These are phyloP conservation scores for Trichacis sp. DNA, from an alignment of 2,888 invertebrate genomes.

Conservation along the genomic window DNA sequence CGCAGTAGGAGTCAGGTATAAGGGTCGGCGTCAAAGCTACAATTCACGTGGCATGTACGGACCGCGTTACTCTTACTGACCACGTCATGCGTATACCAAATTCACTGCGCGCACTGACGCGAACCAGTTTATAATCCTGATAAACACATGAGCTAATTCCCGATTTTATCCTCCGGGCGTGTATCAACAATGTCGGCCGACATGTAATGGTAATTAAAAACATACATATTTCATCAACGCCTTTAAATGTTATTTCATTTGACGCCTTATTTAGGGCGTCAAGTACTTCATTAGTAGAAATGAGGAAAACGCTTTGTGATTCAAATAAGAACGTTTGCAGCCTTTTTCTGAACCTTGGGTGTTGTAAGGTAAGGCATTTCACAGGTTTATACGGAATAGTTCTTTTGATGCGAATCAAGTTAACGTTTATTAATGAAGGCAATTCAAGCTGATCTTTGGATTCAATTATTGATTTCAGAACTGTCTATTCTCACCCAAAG, in stretches of 20 bases:
- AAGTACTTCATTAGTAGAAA: neutral
- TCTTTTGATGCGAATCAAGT: too few species aligned
- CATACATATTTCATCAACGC: neutral
- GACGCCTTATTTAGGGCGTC: neutral
- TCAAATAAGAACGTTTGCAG: too few species aligned
- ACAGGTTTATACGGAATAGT: too few species aligned
- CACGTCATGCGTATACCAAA: slow-evolving; percentile 41
- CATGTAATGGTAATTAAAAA: slow-evolving; percentile 8
- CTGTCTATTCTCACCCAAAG: too few species aligned
- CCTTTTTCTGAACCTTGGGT: too few species aligned
- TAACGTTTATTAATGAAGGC: too few species aligned
- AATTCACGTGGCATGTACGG: slow-evolving; percentile 54
- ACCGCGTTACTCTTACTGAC: slow-evolving; percentile 53
- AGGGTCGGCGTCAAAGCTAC: slow-evolving; percentile 41
- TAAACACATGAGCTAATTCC: slow-evolving; percentile 10
- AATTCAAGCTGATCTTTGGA: too few species aligned
- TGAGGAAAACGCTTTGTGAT: too few species aligned
- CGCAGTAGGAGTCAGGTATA: slow-evolving; percentile 18
- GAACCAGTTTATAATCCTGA: slow-evolving; percentile 25
- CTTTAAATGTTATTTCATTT: neutral
- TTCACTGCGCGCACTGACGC: slow-evolving; percentile 21
- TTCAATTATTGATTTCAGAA: too few species aligned
- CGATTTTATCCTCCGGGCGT: slow-evolving; percentile 26
- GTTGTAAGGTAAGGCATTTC: too few species aligned
- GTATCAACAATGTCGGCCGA: slow-evolving; percentile 19